Conservation (phyloP, 2,888 invertebrate genomes). For the Nezara viridula region DNA sequence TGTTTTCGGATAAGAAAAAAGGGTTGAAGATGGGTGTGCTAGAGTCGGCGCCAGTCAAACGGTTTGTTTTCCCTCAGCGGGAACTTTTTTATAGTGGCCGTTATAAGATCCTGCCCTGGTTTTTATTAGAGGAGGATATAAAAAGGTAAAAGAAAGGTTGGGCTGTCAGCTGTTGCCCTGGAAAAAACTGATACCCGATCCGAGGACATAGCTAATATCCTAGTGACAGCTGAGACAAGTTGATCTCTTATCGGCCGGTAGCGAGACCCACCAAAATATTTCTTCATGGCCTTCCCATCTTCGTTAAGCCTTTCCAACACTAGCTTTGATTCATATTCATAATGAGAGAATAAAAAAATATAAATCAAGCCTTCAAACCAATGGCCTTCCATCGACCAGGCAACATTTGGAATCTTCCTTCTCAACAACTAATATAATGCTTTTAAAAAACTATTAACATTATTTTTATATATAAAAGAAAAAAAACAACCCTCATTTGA, state of each 20-base stretch:
- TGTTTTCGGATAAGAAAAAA: not conserved
- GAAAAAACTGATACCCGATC: constrained; percentile 47
- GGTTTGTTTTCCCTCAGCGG: constrained; percentile 7
- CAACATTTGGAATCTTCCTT: not conserved
- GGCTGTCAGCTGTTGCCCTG: constrained; percentile 41
- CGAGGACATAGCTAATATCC: constrained; percentile 62
- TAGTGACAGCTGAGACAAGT: constrained; percentile 61
- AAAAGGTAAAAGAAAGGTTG: constrained; percentile 39
- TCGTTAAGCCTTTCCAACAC: not conserved
- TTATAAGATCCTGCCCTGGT: constrained; percentile 58
- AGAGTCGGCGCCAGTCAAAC: constrained; percentile 43
- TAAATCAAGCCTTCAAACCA: not conserved
- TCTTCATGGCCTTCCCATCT: not conserved
- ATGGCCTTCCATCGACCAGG: not conserved
- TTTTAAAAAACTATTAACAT: too few relatives aligned
- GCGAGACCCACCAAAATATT: constrained; percentile 42
- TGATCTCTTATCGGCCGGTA: constrained; percentile 57
- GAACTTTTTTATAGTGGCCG: constrained; percentile 43
- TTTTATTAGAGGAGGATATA: constrained; percentile 54
- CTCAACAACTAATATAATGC: not conserved
- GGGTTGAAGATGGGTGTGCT: not conserved
- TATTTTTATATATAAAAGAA: too few relatives aligned
- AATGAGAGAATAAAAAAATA: not conserved
- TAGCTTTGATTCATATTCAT: constrained; percentile 1
- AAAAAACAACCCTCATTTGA: too few relatives aligned